Evolutionary conservation across 2,888 invertebrate genomes (phyloP).

Genomic region (Lasiommata megera): DNA sequence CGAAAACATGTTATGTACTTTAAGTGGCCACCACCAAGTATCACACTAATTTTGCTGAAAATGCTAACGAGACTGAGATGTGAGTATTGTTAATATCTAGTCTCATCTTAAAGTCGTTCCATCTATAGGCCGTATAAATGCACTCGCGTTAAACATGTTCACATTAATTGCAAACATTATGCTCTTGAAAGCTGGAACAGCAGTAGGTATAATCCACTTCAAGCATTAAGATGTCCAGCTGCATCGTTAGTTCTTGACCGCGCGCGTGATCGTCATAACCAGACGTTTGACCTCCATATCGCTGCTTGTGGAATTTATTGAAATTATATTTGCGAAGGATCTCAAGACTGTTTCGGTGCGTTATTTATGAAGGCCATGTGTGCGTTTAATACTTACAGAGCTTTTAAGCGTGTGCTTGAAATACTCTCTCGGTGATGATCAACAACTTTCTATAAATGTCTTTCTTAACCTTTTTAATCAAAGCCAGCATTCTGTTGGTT

Average conservation of each 20-base stretch:
- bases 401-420: not conserved
- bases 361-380: not conserved
- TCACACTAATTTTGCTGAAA: too few species aligned
- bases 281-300: conserved; percentile 21
- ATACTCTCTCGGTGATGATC: not conserved
- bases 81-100: not conserved
- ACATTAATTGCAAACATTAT: conserved; percentile 16
- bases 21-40: too few species aligned
- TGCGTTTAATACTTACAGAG: not conserved
- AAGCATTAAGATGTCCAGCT: conserved; percentile 18
- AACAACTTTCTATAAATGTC: not conserved
- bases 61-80: too few species aligned
- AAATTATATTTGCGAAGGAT: conserved; percentile 3
- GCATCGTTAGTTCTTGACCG: conserved; percentile 8
- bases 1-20: too few species aligned
- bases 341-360: not conserved
- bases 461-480: not conserved
- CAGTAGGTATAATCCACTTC: not conserved
- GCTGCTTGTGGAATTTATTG: not conserved
- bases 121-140: not conserved
- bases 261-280: conserved; percentile 15
- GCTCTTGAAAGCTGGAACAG: conserved; percentile 5
- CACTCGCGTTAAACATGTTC: conserved; percentile 8
- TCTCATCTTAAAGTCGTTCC: not conserved
- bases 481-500: too few species aligned